These are phyloP conservation scores for Monoplex corrugatus DNA, from an alignment of 2,888 invertebrate species.

Conservation along the genomic window DNA sequence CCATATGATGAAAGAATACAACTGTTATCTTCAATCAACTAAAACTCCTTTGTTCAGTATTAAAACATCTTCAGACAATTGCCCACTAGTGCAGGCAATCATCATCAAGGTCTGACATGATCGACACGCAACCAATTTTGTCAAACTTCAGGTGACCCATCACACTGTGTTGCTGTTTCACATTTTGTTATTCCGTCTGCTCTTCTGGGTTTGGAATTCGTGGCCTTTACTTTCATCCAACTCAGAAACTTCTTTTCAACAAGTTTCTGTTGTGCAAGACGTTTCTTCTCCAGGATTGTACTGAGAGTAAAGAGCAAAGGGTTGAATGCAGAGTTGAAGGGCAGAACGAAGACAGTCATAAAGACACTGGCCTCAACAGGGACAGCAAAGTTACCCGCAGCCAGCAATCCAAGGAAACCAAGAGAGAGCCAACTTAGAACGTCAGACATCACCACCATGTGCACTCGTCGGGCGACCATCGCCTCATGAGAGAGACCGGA, in stretches of 20 bases:
- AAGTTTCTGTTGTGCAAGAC: neutral
- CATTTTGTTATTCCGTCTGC: neutral
- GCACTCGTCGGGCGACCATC: neutral
- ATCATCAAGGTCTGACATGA: too few species aligned
- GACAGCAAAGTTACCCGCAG: neutral
- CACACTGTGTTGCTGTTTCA: neutral
- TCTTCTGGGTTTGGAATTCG: neutral
- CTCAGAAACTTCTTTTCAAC: neutral
- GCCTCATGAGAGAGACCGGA: neutral
- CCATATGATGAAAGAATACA: too few species aligned
- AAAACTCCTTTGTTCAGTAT: too few species aligned
- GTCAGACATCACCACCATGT: neutral
- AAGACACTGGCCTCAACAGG: neutral
- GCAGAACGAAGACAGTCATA: neutral
- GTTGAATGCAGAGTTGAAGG: neutral
- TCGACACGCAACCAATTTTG: neutral
- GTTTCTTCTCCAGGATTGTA: neutral
- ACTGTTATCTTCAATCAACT: too few species aligned
- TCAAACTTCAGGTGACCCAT: neutral
- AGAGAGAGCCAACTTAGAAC: neutral
- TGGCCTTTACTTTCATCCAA: neutral
- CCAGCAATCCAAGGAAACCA: neutral
- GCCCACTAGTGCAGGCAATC: too few species aligned
- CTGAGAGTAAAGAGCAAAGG: neutral
- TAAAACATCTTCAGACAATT: too few species aligned